A percentile compares a stretch with the other conserved stretches of the same genome.
Conservation (phyloP, 1,140 invertebrate genomes). For the Stratiolaelaps scimitus region DNA sequence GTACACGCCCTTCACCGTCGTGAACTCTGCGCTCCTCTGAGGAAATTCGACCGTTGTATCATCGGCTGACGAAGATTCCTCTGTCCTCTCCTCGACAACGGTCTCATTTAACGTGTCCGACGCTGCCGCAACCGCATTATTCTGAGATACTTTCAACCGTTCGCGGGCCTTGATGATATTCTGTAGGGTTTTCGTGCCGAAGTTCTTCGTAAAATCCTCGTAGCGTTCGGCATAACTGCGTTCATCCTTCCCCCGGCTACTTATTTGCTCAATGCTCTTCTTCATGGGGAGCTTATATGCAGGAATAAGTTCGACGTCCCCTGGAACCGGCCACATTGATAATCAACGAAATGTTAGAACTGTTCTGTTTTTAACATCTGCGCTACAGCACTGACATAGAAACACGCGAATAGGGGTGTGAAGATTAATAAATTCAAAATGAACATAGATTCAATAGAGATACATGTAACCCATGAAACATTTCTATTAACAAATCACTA, state of each 20-base stretch:
- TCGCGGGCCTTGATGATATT: constrained; percentile 19
- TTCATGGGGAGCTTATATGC: constrained; percentile 11
- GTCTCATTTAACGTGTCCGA: constrained; percentile 22
- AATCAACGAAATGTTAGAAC: no score
- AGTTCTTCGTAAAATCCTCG: constrained; percentile 23
- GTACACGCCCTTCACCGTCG: neutral
- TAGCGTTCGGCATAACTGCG: constrained; percentile 5
- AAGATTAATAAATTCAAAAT: no score
- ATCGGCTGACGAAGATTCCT: neutral
- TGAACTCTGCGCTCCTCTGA: constrained; percentile 1
- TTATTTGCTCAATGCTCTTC: constrained; percentile 4
- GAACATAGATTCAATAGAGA: no score
- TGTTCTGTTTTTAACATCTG: no score
- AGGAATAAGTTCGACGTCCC: constrained; percentile 5
- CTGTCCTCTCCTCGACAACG: neutral
- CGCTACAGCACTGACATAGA: no score
- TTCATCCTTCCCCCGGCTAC: neutral
- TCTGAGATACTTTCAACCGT: constrained; percentile 4
- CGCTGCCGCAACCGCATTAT: neutral
- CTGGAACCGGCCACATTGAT: no score
- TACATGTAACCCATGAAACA: no score
- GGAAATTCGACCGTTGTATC: constrained; percentile 13
- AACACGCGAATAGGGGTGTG: no score
- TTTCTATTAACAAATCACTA: no score
- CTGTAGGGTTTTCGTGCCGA: constrained; percentile 1